phyloP scores from a whole-genome alignment of 2,888 invertebrate genomes.

The Ashinkailepas kermadecensis region DNA sequence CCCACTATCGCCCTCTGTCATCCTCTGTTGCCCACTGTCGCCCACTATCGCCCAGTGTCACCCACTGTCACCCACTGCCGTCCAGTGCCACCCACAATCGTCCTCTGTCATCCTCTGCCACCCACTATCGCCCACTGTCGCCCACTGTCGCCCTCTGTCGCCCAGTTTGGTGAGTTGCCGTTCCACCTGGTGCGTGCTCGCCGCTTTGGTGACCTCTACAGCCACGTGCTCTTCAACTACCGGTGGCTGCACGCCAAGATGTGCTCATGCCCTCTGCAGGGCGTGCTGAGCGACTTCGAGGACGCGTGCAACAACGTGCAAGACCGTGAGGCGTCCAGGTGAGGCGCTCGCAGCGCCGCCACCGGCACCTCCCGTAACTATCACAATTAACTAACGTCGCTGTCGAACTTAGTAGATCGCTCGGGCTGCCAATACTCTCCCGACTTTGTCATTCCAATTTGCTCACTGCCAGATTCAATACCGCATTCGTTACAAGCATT shows the following conservation, averaged over 20 bases:
- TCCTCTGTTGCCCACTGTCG: background rate
- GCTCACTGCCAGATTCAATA: too few species aligned
- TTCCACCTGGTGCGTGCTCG: constrained; percentile 88
- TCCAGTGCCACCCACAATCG: background rate
- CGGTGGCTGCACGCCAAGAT: constrained; percentile 95
- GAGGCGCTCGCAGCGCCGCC: background rate
- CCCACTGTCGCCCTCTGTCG: too few species aligned
- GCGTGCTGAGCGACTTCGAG: constrained; percentile 90
- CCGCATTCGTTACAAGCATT: too few species aligned
- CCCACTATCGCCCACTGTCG: constrained; percentile 15
- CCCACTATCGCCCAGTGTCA: background rate
- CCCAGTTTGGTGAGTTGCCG: constrained; percentile 85
- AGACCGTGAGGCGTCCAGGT: constrained; percentile 71
- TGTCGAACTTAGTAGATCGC: too few species aligned
- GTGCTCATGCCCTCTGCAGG: constrained; percentile 88
- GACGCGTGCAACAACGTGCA: constrained; percentile 77
- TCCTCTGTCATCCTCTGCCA: constrained; percentile 3
- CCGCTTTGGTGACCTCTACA: constrained; percentile 80
- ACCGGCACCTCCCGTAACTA: background rate
- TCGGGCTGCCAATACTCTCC: too few species aligned
- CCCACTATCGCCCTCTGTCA: background rate
- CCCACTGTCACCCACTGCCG: constrained; percentile 18
- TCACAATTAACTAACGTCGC: too few species aligned
- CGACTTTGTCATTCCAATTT: too few species aligned
- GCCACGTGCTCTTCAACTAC: constrained; percentile 91